Percentiles rank a stretch among this genome's conserved stretches.
Evolutionary conservation across 2,888 invertebrate genomes (phyloP).

Genomic region (Zaprionus obscuricornis): DNA sequence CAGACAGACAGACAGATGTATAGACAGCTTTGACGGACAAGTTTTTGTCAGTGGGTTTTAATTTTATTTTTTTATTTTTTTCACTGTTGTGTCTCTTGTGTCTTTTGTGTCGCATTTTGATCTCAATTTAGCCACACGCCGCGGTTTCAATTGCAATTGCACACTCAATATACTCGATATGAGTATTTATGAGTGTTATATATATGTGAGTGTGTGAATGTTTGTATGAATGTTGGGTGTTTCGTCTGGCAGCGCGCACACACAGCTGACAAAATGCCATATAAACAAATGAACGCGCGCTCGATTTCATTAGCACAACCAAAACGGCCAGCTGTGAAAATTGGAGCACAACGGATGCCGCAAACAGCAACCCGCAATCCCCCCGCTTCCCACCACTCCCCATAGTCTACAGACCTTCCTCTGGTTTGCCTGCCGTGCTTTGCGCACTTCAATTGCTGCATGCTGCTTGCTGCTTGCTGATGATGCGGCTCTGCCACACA

Average conservation of each 20-base stretch:
- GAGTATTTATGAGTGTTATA: constrained; percentile 3
- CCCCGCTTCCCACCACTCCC: too few species aligned
- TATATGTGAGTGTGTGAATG: constrained; percentile 2
- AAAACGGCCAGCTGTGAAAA: constrained; percentile 57
- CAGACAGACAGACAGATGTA: constrained; percentile 6
- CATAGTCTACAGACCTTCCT: too few species aligned
- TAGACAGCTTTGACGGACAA: constrained; percentile 21
- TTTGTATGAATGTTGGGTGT: constrained; percentile 1
- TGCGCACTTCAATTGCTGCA: too few species aligned
- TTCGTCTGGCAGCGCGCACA: too few species aligned
- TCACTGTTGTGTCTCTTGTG: constrained; percentile 19
- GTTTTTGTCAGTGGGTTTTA: constrained; percentile 32
- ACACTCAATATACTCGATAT: constrained; percentile 7
- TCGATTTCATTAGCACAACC: constrained; percentile 74
- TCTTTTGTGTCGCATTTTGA: too few species aligned
- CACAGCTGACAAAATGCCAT: constrained; percentile 65
- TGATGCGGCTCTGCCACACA: constrained; percentile 10
- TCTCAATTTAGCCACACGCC: constrained; percentile 69
- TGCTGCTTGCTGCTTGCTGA: constrained; percentile 5
- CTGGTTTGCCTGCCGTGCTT: too few species aligned
- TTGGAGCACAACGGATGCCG: constrained; percentile 57
- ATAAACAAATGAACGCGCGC: constrained; percentile 70
- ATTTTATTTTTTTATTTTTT: too few species aligned
- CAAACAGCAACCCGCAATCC: too few species aligned
- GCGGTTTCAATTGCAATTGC: constrained; percentile 60